These are phyloP conservation scores for Melanargia galathea DNA, from an alignment of 2,888 invertebrate species.

Conservation along the genomic window DNA sequence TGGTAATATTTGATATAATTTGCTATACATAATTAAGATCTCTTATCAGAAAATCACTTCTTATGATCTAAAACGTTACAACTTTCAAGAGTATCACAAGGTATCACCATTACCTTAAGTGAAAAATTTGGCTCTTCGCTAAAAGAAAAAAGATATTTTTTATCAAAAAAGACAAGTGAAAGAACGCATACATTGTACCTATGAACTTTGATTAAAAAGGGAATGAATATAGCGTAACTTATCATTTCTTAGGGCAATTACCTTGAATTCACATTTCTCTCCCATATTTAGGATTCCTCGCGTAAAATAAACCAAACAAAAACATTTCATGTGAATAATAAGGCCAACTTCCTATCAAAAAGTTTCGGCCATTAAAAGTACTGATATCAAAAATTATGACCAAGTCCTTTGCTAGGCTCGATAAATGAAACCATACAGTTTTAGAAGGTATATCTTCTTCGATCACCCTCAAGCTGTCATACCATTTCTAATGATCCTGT, in stretches of 20 bases:
- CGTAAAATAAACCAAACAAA: background rate
- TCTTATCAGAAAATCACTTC: background rate
- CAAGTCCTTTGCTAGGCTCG: too few relatives aligned
- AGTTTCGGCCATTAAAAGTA: too few relatives aligned
- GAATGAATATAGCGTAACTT: slow-evolving; percentile 16
- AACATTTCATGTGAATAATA: too few relatives aligned
- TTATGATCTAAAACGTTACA: background rate
- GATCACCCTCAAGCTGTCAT: too few relatives aligned
- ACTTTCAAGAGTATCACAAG: slow-evolving; percentile 3
- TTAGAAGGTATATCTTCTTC: too few relatives aligned
- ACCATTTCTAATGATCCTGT: too few relatives aligned
- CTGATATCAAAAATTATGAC: too few relatives aligned
- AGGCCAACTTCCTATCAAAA: too few relatives aligned
- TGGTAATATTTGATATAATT: background rate
- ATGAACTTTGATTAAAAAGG: slow-evolving; percentile 18
- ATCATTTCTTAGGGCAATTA: slow-evolving; percentile 15
- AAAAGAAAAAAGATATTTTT: background rate
- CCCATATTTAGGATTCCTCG: slow-evolving; percentile 1
- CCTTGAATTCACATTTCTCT: slow-evolving; percentile 16
- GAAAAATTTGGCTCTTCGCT: slow-evolving; percentile 7
- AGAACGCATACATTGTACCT: slow-evolving; percentile 8
- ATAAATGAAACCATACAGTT: too few relatives aligned
- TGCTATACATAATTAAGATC: background rate
- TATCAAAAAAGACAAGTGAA: slow-evolving; percentile 1
- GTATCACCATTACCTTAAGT: background rate